phyloP scores from a whole-genome alignment of 2,797 vertebrate species.

The Aplochiton taeniatus region DNA sequence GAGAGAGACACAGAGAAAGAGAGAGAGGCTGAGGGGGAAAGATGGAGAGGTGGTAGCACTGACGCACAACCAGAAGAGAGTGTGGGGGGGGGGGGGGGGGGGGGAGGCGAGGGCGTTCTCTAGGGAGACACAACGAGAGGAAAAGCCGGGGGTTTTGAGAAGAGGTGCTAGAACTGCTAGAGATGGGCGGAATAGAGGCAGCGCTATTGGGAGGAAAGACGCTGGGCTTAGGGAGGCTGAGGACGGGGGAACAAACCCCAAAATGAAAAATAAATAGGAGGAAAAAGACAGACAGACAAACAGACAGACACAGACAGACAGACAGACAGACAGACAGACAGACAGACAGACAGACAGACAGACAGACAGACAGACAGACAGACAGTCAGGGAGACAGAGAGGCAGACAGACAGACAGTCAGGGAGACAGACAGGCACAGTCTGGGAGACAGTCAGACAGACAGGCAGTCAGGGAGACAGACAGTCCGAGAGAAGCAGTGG shows the following conservation, averaged over 20 bases:
- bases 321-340: slow-evolving; percentile 9
- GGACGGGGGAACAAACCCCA: too few species aligned
- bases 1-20: background rate
- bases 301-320: slow-evolving; percentile 25
- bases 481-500: background rate
- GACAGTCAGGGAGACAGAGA: slow-evolving; percentile 5
- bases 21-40: background rate
- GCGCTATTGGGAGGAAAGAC: too few species aligned
- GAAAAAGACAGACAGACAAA: background rate
- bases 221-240: too few species aligned
- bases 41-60: background rate
- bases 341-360: slow-evolving; percentile 13
- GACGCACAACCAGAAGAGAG: too few species aligned
- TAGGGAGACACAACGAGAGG: too few species aligned
- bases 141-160: too few species aligned
- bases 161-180: too few species aligned
- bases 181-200: too few species aligned
- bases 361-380: slow-evolving; percentile 25
- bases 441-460: slow-evolving; percentile 32
- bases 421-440: slow-evolving; percentile 17
- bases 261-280: too few species aligned
- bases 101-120: too few species aligned
- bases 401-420: slow-evolving; percentile 20
- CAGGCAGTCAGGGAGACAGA: slow-evolving; percentile 27
- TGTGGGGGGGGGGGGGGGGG: too few species aligned